phyloP scores from a whole-genome alignment of 2,113 vertebrate species.

The Ovis canadensis region DNA sequence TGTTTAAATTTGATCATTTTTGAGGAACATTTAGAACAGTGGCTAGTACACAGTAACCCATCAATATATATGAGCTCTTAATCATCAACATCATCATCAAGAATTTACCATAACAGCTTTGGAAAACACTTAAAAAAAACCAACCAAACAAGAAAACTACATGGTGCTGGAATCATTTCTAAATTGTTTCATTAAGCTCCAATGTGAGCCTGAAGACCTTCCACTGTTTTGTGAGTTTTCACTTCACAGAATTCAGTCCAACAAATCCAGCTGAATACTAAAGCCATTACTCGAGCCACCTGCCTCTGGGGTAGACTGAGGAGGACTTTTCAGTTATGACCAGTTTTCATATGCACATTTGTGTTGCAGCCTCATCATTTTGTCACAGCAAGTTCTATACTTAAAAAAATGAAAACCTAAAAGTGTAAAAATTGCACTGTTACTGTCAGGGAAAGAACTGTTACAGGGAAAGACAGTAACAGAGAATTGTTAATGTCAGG shows the following conservation, averaged over 20 bases:
- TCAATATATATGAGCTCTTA: not conserved
- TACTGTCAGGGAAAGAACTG: not conserved
- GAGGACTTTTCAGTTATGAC: conserved; percentile 39
- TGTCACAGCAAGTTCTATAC: not conserved
- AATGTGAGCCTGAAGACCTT: not conserved
- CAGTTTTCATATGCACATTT: conserved; percentile 31
- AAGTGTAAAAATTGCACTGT: not conserved
- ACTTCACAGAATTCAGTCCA: not conserved
- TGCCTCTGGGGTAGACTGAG: not conserved
- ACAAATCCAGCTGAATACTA: not conserved
- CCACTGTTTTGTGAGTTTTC: not conserved
- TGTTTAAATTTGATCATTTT: not conserved
- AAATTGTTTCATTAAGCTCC: not conserved
- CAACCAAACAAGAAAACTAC: not conserved
- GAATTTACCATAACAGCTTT: not conserved
- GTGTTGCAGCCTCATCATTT: conserved; percentile 47
- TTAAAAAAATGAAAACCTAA: conserved; percentile 52
- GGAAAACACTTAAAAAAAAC: not conserved
- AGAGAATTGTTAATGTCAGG: conserved; percentile 41
- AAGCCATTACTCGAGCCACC: not conserved
- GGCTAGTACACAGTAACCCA: not conserved
- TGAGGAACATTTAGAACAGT: not conserved
- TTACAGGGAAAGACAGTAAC: not conserved
- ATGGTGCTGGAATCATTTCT: not conserved
- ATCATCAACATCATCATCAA: not conserved